phyloP scores from a whole-genome alignment of 2,888 invertebrate species.

The Cinara cedri region DNA sequence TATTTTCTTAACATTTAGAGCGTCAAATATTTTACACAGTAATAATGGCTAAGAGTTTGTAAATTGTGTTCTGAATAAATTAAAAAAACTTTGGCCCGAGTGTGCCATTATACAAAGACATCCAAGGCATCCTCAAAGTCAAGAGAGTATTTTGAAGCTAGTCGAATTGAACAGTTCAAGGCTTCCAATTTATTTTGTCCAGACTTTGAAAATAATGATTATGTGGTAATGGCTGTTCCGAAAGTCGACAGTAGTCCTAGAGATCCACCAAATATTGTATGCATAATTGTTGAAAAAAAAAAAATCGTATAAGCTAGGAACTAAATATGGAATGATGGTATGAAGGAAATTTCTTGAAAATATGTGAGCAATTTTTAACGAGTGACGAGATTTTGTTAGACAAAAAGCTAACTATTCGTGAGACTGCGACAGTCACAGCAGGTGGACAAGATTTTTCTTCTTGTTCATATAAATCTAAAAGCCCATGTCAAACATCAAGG shows the following conservation, averaged over 20 bases:
- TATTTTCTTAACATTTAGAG: constrained; percentile 58
- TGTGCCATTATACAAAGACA: constrained; percentile 21
- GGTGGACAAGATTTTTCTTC: not conserved
- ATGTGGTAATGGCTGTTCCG: too few relatives aligned
- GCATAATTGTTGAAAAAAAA: too few relatives aligned
- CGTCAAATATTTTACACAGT: constrained; percentile 58
- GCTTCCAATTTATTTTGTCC: too few relatives aligned
- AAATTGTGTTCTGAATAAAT: not conserved
- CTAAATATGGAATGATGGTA: constrained; percentile 7
- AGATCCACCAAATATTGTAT: too few relatives aligned
- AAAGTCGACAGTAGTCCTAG: too few relatives aligned
- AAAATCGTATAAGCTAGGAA: too few relatives aligned
- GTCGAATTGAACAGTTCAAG: too few relatives aligned
- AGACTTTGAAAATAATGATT: too few relatives aligned
- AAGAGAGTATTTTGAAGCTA: too few relatives aligned
- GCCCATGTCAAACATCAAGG: not conserved
- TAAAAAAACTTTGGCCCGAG: constrained; percentile 8
- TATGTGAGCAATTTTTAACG: not conserved
- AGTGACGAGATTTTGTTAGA: not conserved
- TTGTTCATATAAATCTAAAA: not conserved
- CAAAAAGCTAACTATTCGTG: not conserved
- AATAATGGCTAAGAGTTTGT: constrained; percentile 61
- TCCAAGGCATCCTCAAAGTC: constrained; percentile 35
- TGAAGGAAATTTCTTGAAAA: not conserved
- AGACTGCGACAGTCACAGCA: not conserved